A percentile compares a stretch with the other conserved stretches of the same genome.
phyloP scores from a whole-genome alignment of 2,888 invertebrate genomes.

The Gortyna flavago region DNA sequence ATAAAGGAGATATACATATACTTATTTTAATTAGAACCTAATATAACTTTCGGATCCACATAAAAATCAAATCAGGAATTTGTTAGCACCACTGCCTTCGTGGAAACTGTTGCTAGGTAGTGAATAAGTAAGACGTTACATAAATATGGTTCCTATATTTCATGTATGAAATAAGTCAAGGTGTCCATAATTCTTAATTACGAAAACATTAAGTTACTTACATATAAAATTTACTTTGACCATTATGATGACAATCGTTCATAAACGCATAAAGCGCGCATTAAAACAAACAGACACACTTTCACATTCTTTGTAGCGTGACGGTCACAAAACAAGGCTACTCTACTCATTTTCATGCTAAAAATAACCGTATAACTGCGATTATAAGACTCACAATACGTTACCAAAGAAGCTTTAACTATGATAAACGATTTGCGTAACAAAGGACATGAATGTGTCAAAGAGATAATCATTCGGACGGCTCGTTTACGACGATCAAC shows the following conservation, averaged over 20 bases:
- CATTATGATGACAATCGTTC: conserved; percentile 37
- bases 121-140: conserved; percentile 10
- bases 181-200: conserved; percentile 27
- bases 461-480: conserved; percentile 49
- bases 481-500: conserved; percentile 26
- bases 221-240: conserved; percentile 39
- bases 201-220: conserved; percentile 35
- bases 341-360: conserved; percentile 52
- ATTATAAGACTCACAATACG: conserved; percentile 38
- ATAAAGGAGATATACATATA: no score
- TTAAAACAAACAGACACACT: conserved; percentile 74
- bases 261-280: conserved; percentile 49
- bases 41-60: neutral
- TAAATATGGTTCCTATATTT: conserved; percentile 2
- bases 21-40: neutral
- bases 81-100: neutral
- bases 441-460: conserved; percentile 59
- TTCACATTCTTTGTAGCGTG: conserved; percentile 82
- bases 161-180: conserved; percentile 30
- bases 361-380: conserved; percentile 33
- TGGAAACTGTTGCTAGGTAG: neutral
- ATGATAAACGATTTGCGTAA: conserved; percentile 57
- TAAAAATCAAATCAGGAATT: neutral
- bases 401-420: conserved; percentile 11
- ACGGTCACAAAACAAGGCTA: conserved; percentile 72